Base-by-base conservation (phyloP, 2,888 invertebrate genomes). In the Epinotia brunnichana region DNA sequence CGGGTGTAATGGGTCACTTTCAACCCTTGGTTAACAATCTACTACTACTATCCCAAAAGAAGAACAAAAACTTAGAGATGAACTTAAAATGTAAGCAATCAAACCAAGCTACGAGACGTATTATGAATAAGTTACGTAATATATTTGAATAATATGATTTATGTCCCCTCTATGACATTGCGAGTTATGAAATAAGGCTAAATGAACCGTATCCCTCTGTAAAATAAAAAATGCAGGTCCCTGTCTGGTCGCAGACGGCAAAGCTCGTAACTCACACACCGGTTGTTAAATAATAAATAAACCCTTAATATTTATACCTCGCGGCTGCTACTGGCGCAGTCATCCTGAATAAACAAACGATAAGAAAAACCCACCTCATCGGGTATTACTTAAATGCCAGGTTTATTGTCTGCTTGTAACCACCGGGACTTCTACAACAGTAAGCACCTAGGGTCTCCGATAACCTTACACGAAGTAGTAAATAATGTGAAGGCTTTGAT, bases 251-350 rank as follows among this genome's bases (percentile, higher is more conserved):
- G 59, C 29, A 51, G 24, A 24, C 24, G 24, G 35, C 21, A 9
- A 59, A 44, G 17, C 59, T 19, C 70, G 21, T 41, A 51, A 60
- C 48, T 56, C 54, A 70, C 53, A 51, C 41, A 35, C 64, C 53
- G 3, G 39, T 51, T 64, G 59, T 59, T 64, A 64, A 68, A 64
- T 59, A 70, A 59, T 64, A 63, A 70, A 70, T 57, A 59, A 17
- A 15, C 2, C 51, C 41, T 39, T 59, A 48, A 21, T 35, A 48
- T 39, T 59, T 56, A 21, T 19, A 48, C 21, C 10, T 24, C 35
- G 39, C 51, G 59, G 51, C 39, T 19, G 24, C 41, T 60, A 19
- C 53, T 41, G 59, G 21, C 56, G 11, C 24, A 48, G 21, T 57
- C 44, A 13, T n/a, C 17, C 29, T 21, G 9, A 35, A 70, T 51